phyloP scores from a whole-genome alignment of 1,140 invertebrate species.

The Nasonia vitripennis region DNA sequence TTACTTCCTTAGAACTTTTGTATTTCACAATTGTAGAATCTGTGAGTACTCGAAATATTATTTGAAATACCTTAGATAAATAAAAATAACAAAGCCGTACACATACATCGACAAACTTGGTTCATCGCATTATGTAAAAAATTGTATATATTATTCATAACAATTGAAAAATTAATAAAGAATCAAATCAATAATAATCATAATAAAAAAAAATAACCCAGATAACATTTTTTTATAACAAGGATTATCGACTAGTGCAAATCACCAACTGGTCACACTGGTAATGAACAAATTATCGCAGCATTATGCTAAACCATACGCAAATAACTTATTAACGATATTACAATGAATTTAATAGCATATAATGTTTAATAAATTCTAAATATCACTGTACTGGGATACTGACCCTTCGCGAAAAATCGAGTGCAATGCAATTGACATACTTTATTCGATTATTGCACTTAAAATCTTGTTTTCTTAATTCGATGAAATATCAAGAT shows the following conservation, averaged over 20 bases:
- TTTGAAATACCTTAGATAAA: conserved; percentile 46
- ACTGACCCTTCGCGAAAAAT: conserved; percentile 45
- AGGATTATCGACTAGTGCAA: conserved; percentile 49
- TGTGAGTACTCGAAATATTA: neutral
- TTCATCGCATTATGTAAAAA: conserved; percentile 45
- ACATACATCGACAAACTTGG: conserved; percentile 31
- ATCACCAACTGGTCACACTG: conserved; percentile 37
- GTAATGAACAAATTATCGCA: conserved; percentile 37
- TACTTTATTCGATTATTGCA: conserved; percentile 52
- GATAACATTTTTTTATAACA: conserved; percentile 45
- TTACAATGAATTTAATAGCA: conserved; percentile 45
- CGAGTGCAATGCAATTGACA: conserved; percentile 52
- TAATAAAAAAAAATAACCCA: conserved; percentile 12
- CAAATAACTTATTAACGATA: conserved; percentile 44
- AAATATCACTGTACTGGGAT: conserved; percentile 50
- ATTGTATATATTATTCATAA: conserved; percentile 37
- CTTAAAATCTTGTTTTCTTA: conserved; percentile 29
- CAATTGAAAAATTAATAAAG: conserved; percentile 37
- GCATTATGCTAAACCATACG: conserved; percentile 32
- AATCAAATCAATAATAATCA: neutral
- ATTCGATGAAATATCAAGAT: conserved; percentile 41
- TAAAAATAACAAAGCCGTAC: conserved; percentile 41
- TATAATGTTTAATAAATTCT: conserved; percentile 49
- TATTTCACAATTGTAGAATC: neutral
- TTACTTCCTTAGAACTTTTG: neutral